Percentiles rank a stretch among this genome's conserved stretches.
Evolutionary conservation across 2,797 vertebrate species (phyloP).

Genomic region (Pipistrellus pipistrellus): DNA sequence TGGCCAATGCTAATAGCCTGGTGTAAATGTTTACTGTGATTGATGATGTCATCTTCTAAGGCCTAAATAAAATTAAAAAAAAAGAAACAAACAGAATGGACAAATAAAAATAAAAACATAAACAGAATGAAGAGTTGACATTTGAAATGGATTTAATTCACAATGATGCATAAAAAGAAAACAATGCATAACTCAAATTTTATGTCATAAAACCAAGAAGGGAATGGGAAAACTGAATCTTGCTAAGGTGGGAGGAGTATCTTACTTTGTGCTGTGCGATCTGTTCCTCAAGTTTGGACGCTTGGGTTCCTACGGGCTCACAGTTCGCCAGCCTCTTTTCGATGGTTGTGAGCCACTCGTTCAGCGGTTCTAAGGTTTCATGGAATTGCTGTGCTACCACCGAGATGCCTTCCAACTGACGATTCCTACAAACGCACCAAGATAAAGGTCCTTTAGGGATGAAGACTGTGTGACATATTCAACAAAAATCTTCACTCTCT

Average conservation of each 20-base stretch:
- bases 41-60: constrained; percentile 96
- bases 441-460: constrained; percentile 71
- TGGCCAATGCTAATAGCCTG: constrained; percentile 96
- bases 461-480: constrained; percentile 62
- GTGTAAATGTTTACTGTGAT: constrained; percentile 94
- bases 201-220: constrained; percentile 64
- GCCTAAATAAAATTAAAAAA: constrained; percentile 90
- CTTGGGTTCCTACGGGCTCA: constrained; percentile 96
- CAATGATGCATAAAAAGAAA: constrained; percentile 58
- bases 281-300: constrained; percentile 95
- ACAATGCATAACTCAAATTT: constrained; percentile 42
- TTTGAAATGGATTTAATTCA: constrained; percentile 66
- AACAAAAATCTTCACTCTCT: background rate
- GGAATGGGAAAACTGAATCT: constrained; percentile 56
- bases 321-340: constrained; percentile 95
- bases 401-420: constrained; percentile 95
- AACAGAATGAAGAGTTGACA: constrained; percentile 78
- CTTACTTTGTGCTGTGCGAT: constrained; percentile 97
- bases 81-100: constrained; percentile 82
- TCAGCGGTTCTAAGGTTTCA: constrained; percentile 95
- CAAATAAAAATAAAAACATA: constrained; percentile 84
- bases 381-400: constrained; percentile 98
- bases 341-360: constrained; percentile 93
- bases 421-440: constrained; percentile 90
- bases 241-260: background rate